phyloP scores from a whole-genome alignment of 2,797 vertebrate species.

The Lophotriccus pileatus region DNA sequence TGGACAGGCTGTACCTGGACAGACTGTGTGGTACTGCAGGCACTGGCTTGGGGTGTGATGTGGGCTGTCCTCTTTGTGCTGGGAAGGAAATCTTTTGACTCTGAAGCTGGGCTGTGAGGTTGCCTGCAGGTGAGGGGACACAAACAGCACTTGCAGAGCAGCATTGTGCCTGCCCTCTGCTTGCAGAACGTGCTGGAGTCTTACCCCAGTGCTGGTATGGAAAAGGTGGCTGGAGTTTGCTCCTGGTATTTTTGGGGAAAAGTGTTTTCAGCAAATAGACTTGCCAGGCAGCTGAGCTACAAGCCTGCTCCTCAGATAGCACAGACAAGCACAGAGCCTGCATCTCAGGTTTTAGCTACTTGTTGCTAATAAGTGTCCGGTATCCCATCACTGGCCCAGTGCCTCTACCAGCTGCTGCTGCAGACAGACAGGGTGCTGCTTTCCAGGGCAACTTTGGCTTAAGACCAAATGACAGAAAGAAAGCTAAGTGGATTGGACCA shows the following conservation, averaged over 20 bases:
- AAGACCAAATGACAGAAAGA: neutral
- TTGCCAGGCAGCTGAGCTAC: neutral
- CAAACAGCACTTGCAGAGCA: neutral
- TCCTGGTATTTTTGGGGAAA: neutral
- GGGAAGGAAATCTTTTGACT: neutral
- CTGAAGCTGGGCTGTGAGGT: neutral
- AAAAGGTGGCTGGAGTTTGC: neutral
- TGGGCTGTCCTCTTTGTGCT: neutral
- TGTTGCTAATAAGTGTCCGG: neutral
- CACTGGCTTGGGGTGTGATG: rapidly evolving
- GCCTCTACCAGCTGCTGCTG: neutral
- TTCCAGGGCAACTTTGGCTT: neutral
- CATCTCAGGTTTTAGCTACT: neutral
- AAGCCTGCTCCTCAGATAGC: neutral
- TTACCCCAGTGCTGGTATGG: neutral
- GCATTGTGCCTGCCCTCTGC: neutral
- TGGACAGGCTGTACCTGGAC: rapidly evolving
- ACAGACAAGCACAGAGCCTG: neutral
- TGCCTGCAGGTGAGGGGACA: neutral
- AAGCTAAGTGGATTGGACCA: neutral
- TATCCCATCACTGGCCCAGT: neutral
- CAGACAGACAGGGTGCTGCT: neutral
- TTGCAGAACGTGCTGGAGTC: neutral
- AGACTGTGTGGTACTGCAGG: neutral
- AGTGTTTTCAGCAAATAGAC: neutral